Conservation (phyloP, 2,888 invertebrate species). For the Hanleya hanleyi region DNA sequence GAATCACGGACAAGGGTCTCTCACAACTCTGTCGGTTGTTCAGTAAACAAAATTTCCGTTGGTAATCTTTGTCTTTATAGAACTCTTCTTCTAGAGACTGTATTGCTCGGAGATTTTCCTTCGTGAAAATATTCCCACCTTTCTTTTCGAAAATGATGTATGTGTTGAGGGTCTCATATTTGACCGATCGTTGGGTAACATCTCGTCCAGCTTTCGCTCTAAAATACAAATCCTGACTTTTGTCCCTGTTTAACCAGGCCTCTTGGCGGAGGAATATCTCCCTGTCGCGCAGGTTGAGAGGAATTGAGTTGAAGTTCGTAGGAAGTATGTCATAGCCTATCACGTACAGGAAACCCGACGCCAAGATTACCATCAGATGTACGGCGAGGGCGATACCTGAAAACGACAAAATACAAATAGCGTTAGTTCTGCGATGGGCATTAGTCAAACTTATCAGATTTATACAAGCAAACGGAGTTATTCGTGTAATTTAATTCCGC, state of each 20-base stretch:
- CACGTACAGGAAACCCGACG: conserved; percentile 2
- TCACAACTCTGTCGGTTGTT: conserved; percentile 17
- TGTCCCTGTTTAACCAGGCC: conserved; percentile 28
- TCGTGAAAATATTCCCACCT: conserved; percentile 29
- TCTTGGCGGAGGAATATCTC: conserved; percentile 14
- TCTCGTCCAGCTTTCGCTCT: conserved; percentile 9
- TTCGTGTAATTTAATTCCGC: too few relatives aligned
- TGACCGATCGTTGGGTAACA: not conserved
- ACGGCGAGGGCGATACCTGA: not conserved
- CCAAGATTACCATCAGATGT: conserved; percentile 18
- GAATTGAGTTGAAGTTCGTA: conserved; percentile 26
- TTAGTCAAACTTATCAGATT: too few relatives aligned
- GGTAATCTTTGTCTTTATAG: conserved; percentile 23
- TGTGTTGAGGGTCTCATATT: not conserved
- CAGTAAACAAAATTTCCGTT: conserved; percentile 27
- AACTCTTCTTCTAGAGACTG: conserved; percentile 23
- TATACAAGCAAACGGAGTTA: too few relatives aligned
- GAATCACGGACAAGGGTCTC: conserved; percentile 33
- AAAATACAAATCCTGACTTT: conserved; percentile 3
- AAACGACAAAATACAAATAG: too few relatives aligned
- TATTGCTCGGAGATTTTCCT: conserved; percentile 21
- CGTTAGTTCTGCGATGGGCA: too few relatives aligned
- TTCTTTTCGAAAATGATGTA: conserved; percentile 7
- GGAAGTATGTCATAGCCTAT: conserved; percentile 34
- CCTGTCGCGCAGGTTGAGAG: conserved; percentile 22